A percentile compares a stretch with the other conserved stretches of the same genome.
Evolutionary conservation across 2,797 vertebrate species (phyloP).

Genomic region (Leptoclinus maculatus): DNA sequence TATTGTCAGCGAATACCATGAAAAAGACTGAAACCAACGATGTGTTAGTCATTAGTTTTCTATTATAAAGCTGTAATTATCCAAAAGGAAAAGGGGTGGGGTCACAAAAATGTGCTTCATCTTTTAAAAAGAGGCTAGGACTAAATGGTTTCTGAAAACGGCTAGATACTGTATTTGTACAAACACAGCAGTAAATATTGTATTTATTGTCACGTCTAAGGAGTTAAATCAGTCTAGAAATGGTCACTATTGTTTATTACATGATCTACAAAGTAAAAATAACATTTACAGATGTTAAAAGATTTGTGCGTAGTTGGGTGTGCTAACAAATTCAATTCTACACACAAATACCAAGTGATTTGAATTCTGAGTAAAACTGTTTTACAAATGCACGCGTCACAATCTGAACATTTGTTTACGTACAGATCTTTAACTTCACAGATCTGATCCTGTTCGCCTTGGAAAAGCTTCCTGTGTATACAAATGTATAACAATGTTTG

Average conservation of each 20-base stretch:
- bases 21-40: not conserved
- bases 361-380: not conserved
- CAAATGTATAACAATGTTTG: not conserved
- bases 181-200: not conserved
- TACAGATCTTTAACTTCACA: too few species aligned
- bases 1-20: not conserved
- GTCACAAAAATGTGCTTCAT: not conserved
- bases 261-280: not conserved
- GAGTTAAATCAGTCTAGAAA: not conserved
- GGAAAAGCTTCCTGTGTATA: not conserved
- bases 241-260: not conserved
- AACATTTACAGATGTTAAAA: too few species aligned
- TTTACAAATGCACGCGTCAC: too few species aligned
- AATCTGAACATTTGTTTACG: not conserved
- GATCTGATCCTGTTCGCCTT: not conserved
- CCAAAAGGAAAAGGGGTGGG: not conserved
- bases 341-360: too few species aligned
- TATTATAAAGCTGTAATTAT: slow-evolving; percentile 4
- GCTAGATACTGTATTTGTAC: not conserved
- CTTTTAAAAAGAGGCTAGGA: not conserved
- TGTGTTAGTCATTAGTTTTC: not conserved
- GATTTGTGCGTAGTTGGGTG: too few species aligned
- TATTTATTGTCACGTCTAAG: not conserved
- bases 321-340: too few species aligned
- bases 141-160: not conserved